Evolutionary conservation across 2,113 vertebrate species (phyloP).

Genomic region (Camelus dromedarius): DNA sequence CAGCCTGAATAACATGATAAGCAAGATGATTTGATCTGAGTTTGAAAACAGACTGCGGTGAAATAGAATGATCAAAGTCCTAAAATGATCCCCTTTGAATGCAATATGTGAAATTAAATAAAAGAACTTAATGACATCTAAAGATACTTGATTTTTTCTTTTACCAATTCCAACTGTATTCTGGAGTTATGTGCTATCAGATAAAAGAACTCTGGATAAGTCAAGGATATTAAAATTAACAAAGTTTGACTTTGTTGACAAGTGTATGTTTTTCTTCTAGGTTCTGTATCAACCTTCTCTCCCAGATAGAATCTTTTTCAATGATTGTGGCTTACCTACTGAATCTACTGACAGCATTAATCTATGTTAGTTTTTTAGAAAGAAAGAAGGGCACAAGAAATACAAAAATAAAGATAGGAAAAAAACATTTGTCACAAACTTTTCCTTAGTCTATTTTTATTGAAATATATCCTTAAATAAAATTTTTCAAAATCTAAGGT

Average conservation of each 20-base stretch:
- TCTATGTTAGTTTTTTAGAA: background rate
- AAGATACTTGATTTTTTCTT: background rate
- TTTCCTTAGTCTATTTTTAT: background rate
- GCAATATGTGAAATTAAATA: background rate
- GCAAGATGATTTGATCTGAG: background rate
- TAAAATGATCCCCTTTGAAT: background rate
- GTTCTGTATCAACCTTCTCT: background rate
- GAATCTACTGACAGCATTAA: background rate
- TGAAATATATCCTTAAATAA: slow-evolving; percentile 11
- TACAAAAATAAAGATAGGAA: background rate
- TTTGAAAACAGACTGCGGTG: slow-evolving; percentile 44
- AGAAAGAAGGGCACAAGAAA: slow-evolving; percentile 42
- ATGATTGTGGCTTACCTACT: background rate
- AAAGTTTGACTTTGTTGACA: slow-evolving; percentile 33
- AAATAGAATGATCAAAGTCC: background rate
- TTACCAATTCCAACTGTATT: background rate
- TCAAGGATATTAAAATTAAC: background rate
- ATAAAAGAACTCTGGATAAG: background rate
- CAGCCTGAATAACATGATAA: background rate
- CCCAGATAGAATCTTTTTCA: background rate
- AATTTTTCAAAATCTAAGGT: slow-evolving; percentile 33
- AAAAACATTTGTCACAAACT: background rate
- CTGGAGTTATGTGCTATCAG: background rate
- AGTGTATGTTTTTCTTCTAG: background rate
- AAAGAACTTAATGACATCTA: background rate